These are phyloP conservation scores for Lycaena phlaeas DNA, from an alignment of 2,888 invertebrate genomes.

Conservation along the genomic window DNA sequence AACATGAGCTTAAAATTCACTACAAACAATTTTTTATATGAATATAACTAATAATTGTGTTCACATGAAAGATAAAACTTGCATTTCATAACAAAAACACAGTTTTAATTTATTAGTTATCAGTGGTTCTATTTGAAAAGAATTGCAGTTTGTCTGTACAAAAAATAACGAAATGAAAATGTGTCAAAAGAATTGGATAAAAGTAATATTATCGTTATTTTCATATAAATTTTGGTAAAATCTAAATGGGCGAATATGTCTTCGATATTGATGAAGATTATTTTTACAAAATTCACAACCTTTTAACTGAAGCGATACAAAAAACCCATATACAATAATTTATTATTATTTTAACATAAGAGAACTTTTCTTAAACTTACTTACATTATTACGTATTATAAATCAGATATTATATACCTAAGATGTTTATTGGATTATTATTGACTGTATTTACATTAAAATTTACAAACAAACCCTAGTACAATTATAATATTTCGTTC, in stretches of 20 bases:
- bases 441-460: constrained; percentile 31
- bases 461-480: constrained; percentile 36
- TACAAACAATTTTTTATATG: too few species aligned
- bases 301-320: background rate
- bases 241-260: background rate
- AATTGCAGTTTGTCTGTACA: too few species aligned
- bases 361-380: constrained; percentile 7
- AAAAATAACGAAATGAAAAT: too few species aligned
- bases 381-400: constrained; percentile 22
- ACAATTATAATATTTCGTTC: constrained; percentile 32
- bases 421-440: constrained; percentile 22
- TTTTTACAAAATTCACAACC: constrained; percentile 45
- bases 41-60: too few species aligned
- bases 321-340: background rate
- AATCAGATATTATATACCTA: constrained; percentile 13
- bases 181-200: too few species aligned
- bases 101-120: too few species aligned
- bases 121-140: too few species aligned
- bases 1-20: too few species aligned
- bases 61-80: too few species aligned
- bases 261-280: background rate
- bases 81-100: too few species aligned
- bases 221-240: background rate
- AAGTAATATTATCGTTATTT: background rate
- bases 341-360: constrained; percentile 13